phyloP scores from a whole-genome alignment of 2,888 invertebrate species.

The Chrysolina haemoptera region DNA sequence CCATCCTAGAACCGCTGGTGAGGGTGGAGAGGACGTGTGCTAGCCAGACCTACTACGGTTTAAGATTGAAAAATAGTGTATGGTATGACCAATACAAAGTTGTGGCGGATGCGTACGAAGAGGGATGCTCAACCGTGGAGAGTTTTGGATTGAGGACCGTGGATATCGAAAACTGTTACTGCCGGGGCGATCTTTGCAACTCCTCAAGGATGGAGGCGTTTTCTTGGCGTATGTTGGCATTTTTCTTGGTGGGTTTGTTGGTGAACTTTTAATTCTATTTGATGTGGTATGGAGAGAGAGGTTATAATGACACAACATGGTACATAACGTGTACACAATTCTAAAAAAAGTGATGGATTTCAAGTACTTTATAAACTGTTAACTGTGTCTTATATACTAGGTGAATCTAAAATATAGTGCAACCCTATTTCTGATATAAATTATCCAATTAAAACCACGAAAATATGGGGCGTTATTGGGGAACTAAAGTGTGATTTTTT shows the following conservation, averaged over 20 bases:
- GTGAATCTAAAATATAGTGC: too few relatives aligned
- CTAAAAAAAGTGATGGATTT: too few relatives aligned
- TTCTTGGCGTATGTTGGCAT: background rate
- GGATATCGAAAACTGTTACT: constrained; percentile 51
- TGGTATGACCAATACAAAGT: constrained; percentile 40
- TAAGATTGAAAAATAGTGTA: constrained; percentile 30
- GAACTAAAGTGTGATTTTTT: too few relatives aligned
- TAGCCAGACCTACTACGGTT: constrained; percentile 44
- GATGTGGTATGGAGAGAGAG: background rate
- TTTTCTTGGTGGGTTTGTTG: background rate
- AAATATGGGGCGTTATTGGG: too few relatives aligned
- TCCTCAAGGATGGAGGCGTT: background rate
- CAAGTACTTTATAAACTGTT: too few relatives aligned
- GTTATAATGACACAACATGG: too few relatives aligned
- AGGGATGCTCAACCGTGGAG: constrained; percentile 45
- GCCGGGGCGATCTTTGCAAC: constrained; percentile 51
- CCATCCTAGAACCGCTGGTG: constrained; percentile 33
- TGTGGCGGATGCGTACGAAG: constrained; percentile 46
- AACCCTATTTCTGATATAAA: too few relatives aligned
- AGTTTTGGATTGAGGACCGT: constrained; percentile 40
- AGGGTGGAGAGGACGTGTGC: constrained; percentile 52
- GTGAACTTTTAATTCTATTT: too few relatives aligned
- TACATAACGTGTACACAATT: too few relatives aligned
- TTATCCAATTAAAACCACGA: too few relatives aligned
- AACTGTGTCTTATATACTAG: too few relatives aligned